These are phyloP conservation scores for Zaprionus lineosus DNA, from an alignment of 2,888 invertebrate genomes.

Conservation along the genomic window DNA sequence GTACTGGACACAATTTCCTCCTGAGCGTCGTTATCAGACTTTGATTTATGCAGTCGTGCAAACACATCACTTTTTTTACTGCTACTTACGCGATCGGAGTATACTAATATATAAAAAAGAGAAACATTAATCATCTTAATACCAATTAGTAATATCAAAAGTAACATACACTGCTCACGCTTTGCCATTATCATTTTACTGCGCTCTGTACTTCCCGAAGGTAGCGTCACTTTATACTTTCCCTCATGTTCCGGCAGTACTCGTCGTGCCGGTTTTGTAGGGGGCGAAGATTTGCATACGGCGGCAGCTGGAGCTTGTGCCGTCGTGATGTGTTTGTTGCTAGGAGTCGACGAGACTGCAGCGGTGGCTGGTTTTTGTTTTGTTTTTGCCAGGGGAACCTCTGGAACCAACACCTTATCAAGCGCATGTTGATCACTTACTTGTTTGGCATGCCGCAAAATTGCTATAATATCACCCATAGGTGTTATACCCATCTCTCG, in stretches of 20 bases:
- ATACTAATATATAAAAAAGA: conserved; percentile 59
- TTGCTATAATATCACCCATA: conserved; percentile 89
- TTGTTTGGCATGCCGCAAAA: conserved; percentile 86
- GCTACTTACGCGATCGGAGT: conserved; percentile 78
- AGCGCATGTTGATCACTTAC: conserved; percentile 85
- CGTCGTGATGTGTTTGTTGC: conserved; percentile 28
- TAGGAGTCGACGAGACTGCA: conserved; percentile 16
- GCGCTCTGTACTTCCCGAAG: conserved; percentile 84
- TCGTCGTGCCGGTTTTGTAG: conserved; percentile 78
- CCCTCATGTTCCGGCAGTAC: conserved; percentile 85
- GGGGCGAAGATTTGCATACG: conserved; percentile 47
- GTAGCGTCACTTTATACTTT: conserved; percentile 84
- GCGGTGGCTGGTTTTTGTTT: conserved; percentile 1
- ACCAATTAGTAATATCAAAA: not conserved
- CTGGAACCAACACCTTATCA: conserved; percentile 85
- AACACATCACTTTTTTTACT: conserved; percentile 74
- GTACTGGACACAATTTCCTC: conserved; percentile 67
- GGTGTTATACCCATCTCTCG: conserved; percentile 93
- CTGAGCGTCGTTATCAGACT: conserved; percentile 57
- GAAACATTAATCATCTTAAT: not conserved
- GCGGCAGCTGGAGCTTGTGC: conserved; percentile 1
- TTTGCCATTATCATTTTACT: conserved; percentile 83
- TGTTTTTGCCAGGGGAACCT: conserved; percentile 82
- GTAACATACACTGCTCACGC: conserved; percentile 78
- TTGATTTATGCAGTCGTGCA: conserved; percentile 70